phyloP scores from a whole-genome alignment of 2,888 invertebrate genomes.

The Trissoscelio sp. region DNA sequence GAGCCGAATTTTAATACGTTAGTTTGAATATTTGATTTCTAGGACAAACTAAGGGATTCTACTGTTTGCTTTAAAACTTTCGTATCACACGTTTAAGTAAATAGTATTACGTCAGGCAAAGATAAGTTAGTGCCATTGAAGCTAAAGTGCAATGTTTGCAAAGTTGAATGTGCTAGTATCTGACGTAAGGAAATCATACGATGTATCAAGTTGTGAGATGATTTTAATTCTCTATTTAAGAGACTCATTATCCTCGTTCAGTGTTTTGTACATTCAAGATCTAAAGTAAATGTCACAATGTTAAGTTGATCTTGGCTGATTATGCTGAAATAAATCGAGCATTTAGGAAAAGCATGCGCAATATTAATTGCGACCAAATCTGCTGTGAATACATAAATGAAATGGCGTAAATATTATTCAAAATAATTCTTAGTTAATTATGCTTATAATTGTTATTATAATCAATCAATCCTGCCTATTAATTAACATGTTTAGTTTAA shows the following conservation, averaged over 20 bases:
- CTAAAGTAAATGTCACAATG: not conserved
- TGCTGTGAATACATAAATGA: too few relatives aligned
- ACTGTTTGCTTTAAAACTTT: constrained; percentile 4
- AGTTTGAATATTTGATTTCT: constrained; percentile 17
- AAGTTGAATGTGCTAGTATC: constrained; percentile 11
- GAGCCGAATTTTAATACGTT: not conserved
- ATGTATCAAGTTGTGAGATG: not conserved
- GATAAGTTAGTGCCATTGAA: constrained; percentile 7
- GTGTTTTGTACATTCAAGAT: not conserved
- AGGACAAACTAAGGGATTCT: not conserved
- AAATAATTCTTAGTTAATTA: too few relatives aligned
- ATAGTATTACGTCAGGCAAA: constrained; percentile 6
- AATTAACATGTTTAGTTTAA: too few relatives aligned
- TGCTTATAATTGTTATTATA: too few relatives aligned
- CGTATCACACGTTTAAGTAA: constrained; percentile 1
- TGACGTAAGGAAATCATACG: constrained; percentile 2
- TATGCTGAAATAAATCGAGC: not conserved
- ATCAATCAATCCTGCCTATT: too few relatives aligned
- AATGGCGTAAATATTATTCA: too few relatives aligned
- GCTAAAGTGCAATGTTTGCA: constrained; percentile 20
- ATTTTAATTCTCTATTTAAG: constrained; percentile 1
- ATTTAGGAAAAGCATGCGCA: too few relatives aligned
- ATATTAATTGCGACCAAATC: too few relatives aligned
- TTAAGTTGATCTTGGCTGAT: not conserved
- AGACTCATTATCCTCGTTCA: not conserved